Percentiles rank a stretch among this genome's conserved stretches.
Evolutionary conservation across 1,140 invertebrate genomes (phyloP).

Genomic region (Akabosia matsudoensis): DNA sequence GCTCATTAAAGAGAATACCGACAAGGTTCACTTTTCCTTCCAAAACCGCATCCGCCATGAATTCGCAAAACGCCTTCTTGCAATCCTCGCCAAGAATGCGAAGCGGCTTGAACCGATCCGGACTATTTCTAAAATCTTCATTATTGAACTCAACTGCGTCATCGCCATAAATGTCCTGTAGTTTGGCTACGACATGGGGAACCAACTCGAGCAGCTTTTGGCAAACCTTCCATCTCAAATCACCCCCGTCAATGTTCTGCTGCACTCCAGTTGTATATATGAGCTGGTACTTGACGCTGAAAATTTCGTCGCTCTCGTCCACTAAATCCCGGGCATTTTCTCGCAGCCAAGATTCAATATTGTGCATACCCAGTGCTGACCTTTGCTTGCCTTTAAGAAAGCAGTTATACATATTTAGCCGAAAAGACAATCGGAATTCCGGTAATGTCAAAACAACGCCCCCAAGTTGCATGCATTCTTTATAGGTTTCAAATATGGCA

Average conservation of each 20-base stretch:
- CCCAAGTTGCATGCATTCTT: slow-evolving; percentile 30
- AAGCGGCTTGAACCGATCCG: neutral
- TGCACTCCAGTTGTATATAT: slow-evolving; percentile 43
- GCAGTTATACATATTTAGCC: slow-evolving; percentile 30
- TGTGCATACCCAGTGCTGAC: neutral
- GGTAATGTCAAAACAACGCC: slow-evolving; percentile 39
- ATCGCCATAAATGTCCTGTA: neutral
- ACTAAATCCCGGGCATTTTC: slow-evolving; percentile 34
- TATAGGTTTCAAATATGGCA: slow-evolving; percentile 20
- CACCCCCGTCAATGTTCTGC: slow-evolving; percentile 28
- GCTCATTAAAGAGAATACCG: neutral
- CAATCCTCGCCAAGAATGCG: neutral
- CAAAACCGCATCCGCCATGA: slow-evolving; percentile 24
- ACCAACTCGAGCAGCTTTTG: slow-evolving; percentile 25
- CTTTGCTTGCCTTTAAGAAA: slow-evolving; percentile 10
- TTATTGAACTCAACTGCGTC: slow-evolving; percentile 19
- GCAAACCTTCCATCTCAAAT: slow-evolving; percentile 33
- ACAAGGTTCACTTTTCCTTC: slow-evolving; percentile 8
- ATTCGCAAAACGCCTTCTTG: neutral
- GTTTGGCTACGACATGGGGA: neutral
- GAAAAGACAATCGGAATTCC: slow-evolving; percentile 39
- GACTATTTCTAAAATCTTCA: neutral
- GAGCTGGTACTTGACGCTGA: slow-evolving; percentile 43
- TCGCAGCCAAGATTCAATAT: slow-evolving; percentile 6
- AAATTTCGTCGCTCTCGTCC: slow-evolving; percentile 44